phyloP scores from a whole-genome alignment of 1,140 invertebrate species.

The Diachasma alloeum region DNA sequence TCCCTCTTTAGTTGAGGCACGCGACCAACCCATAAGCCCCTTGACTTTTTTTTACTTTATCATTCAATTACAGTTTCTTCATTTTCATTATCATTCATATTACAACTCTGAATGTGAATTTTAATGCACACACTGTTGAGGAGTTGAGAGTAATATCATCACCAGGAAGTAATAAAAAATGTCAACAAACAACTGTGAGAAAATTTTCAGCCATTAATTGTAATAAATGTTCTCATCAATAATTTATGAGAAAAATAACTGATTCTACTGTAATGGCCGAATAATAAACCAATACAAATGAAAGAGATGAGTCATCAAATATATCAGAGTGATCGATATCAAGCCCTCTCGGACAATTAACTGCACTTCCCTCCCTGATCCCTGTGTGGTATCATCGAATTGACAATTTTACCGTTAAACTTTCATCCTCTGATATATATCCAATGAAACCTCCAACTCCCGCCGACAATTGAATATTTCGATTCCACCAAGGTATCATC shows the following conservation, averaged over 20 bases:
- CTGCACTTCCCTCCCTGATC: background rate
- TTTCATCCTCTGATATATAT: conserved; percentile 14
- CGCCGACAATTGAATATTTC: conserved; percentile 20
- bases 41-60: conserved; percentile 5
- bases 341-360: conserved; percentile 7
- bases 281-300: background rate
- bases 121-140: background rate
- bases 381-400: background rate
- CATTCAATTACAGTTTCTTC: background rate
- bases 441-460: background rate
- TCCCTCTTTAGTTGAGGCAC: conserved; percentile 21
- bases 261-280: background rate
- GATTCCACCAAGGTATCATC: conserved; percentile 8
- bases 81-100: background rate
- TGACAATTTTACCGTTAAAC: conserved; percentile 18
- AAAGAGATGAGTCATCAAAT: conserved; percentile 1
- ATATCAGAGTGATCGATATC: conserved; percentile 1
- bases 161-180: background rate
- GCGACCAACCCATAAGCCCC: conserved; percentile 18
- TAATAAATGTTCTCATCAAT: background rate
- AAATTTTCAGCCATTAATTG: no score
- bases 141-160: background rate
- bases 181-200: background rate
- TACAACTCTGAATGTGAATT: background rate
- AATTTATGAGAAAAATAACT: background rate